Percentiles rank a stretch among this genome's conserved stretches.
Evolutionary conservation across 2,113 vertebrate species (phyloP).

Genomic region (Thunnus maccoyii): DNA sequence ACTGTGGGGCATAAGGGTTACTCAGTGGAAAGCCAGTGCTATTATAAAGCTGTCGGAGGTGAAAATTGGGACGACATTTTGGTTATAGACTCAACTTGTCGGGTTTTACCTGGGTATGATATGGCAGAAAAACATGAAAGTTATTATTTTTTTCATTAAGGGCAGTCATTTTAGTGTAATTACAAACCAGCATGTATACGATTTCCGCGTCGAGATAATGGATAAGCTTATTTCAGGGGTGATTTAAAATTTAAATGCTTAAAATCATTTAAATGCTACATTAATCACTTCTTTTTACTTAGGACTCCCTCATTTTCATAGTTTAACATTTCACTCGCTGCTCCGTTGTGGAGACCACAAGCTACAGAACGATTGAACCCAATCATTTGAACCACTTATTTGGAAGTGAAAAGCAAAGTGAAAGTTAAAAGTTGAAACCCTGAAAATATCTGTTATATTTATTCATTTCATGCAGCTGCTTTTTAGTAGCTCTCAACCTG

Average conservation of each 20-base stretch:
- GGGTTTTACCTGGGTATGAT: neutral
- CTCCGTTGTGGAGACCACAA: neutral
- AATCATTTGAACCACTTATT: neutral
- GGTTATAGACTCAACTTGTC: conserved; percentile 7
- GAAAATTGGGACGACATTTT: conserved; percentile 58
- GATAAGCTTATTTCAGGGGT: conserved; percentile 28
- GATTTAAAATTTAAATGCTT: conserved; percentile 30
- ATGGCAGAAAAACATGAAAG: neutral
- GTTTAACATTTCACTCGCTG: conserved; percentile 1
- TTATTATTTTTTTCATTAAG: neutral
- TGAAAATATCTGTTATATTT: conserved; percentile 1
- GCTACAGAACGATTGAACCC: neutral
- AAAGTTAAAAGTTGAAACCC: neutral
- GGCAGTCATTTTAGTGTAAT: conserved; percentile 23
- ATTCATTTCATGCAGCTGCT: neutral
- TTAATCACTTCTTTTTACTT: neutral
- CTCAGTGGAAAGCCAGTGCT: conserved; percentile 60
- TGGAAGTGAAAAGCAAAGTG: neutral
- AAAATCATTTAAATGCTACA: conserved; percentile 23
- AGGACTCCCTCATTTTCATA: neutral
- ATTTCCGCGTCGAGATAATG: conserved; percentile 21
- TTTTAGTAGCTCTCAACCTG: neutral
- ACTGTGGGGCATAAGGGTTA: conserved; percentile 58
- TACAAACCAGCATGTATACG: conserved; percentile 13
- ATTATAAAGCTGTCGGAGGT: conserved; percentile 60